Evolutionary conservation across 2,888 invertebrate genomes (phyloP), one percentile per base, ranked within the genome.

Genomic region (Apoderus coryli): DNA sequence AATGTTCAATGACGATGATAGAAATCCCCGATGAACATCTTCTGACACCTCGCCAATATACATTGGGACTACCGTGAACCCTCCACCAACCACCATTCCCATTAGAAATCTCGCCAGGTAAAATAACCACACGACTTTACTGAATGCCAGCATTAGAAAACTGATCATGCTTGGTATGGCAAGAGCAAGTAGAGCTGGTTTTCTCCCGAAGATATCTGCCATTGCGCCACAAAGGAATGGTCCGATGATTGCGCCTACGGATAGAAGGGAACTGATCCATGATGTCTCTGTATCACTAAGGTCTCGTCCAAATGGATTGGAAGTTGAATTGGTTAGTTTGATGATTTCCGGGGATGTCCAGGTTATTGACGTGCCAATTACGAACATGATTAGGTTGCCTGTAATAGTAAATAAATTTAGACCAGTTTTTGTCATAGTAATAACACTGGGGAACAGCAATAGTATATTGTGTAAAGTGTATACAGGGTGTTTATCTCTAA

Each of bases 21-120:
- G 60, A 0, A 79, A 72, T 0, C 89, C 89, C 39, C 90, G 64
- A n/a, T 76, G 69, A 14, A 76, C 72, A 35, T 77, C 74, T 61
- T 81, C 76, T 4, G 86, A 70, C 25, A 86, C 79, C 57, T 90
- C 90, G 22, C 82, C 81, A 35, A 86, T 72, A 57, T 89, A 90
- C 70, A 86, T 80, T 0, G 89, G 85, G 1, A 76, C 68, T 1
- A 76, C 70, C 0, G 78, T 73, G 58, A 76, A 78, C 9, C 73
- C 59, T 47, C 76, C 70, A 0, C 79, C 77, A 0, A 74, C 66
- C 1, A 69, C 71, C 1, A 76, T 45, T 25, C 82, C 82, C 54
- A 66, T 69, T 33, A 65, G 56, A 42, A 67, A 63, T 33, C 65
- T 62, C 30, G 69, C 73, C 4, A 56, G 64, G 56, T 66, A 72